Percentiles rank a stretch among this genome's conserved stretches.
Conservation (phyloP, 2,888 invertebrate species). For the Phoenoteleia sp. region DNA sequence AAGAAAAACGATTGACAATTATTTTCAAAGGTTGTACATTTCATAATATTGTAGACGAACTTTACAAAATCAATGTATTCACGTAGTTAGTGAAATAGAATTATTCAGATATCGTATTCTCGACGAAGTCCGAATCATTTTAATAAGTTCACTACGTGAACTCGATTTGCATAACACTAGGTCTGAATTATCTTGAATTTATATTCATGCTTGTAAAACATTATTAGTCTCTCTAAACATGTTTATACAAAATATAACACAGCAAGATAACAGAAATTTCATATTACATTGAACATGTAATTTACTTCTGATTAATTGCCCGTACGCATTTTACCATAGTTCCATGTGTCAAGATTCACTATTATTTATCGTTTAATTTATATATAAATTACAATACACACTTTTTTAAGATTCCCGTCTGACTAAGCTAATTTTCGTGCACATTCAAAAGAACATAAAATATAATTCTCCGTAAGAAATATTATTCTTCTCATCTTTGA, state of each 20-base stretch:
- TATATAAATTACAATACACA: too few relatives aligned
- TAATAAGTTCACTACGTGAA: slow-evolving; percentile 28
- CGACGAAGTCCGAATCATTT: slow-evolving; percentile 29
- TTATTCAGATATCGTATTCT: slow-evolving; percentile 26
- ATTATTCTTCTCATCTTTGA: too few relatives aligned
- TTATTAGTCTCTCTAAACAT: slow-evolving; percentile 47
- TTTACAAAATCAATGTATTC: background rate
- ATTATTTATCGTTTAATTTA: slow-evolving; percentile 26
- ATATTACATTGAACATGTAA: slow-evolving; percentile 42
- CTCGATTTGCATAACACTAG: slow-evolving; percentile 45
- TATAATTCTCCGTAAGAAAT: too few relatives aligned
- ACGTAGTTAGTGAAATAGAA: background rate
- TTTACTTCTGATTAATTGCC: slow-evolving; percentile 44
- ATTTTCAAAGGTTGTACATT: background rate
- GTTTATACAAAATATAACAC: slow-evolving; percentile 41
- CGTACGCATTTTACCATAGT: slow-evolving; percentile 20
- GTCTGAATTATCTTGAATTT: slow-evolving; percentile 46
- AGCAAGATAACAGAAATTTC: slow-evolving; percentile 32
- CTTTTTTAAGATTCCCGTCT: too few relatives aligned
- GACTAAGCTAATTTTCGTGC: too few relatives aligned
- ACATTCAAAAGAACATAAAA: too few relatives aligned
- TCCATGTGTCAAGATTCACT: background rate
- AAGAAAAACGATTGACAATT: background rate
- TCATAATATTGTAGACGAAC: background rate
- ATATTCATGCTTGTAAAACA: slow-evolving; percentile 52